Evolutionary conservation across 2,113 vertebrate genomes (phyloP), one percentile per base, ranked within the genome.

Genomic region (Cathartes aura): DNA sequence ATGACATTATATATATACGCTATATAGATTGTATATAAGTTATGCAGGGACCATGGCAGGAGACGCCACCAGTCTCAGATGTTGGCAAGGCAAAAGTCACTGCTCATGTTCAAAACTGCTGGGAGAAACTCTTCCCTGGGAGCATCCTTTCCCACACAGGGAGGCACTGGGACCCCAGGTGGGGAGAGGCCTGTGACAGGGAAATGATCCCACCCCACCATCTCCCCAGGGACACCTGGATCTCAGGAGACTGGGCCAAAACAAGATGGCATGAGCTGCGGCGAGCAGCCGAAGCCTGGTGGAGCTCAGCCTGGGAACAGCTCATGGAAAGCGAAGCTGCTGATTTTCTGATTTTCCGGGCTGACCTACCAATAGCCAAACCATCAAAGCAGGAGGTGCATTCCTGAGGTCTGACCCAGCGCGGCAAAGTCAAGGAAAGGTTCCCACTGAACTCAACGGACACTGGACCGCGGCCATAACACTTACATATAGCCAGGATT

Each of bases 401-500:
- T 95, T 97, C 92, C 78, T 94, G 90, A 93, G 96, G 97, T 66
- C 86, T 96, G 93, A 94, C 88, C 90, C 88, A 89, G 85, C 14
- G 0, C 1, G 1, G 71, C 45, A 72, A 94, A 96, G 67, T 81
- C 82, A 83, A 94, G 36, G 62, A 42, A 93, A 88, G 53, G 26
- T 94, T 95, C 96, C 59, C 71, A 68, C 59, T 74, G 59, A 92
- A 94, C 64, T 95, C 81, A 74, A 60, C 2, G 76, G 80, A 66
- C 93, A 91, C 78, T 80, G 85, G 90, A 90, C 85, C 2, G 1
- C 0, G 3, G 75, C 82, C 92, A 86, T 76, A 82, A 13, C 36
- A 15, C 67, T 68, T 26, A 79, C 40, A 52, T 12, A 34, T 3
- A 93, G 66, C 84, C 48, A 80, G 85, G 74, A 72, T n/a, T 68